Evolutionary conservation across 2,797 vertebrate genomes (phyloP).

Genomic region (Clarias pachynema): DNA sequence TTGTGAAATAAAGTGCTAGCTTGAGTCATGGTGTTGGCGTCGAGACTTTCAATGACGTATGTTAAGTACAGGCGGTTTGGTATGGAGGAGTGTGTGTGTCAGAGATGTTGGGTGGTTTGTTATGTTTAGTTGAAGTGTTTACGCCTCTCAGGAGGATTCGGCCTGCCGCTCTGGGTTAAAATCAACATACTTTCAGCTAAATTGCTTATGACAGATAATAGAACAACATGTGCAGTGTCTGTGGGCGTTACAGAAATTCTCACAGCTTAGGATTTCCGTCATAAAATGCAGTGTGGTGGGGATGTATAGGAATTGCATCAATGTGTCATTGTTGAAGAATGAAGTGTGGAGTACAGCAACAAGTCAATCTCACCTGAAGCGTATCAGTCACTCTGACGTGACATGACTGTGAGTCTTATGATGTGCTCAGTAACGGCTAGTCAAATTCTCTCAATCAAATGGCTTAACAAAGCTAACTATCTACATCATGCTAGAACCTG

Average conservation of each 20-base stretch:
- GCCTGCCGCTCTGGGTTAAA: slow-evolving; percentile 10
- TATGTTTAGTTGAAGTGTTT: slow-evolving; percentile 26
- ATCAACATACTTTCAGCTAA: slow-evolving; percentile 20
- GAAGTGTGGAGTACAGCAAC: not conserved
- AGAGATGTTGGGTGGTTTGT: not conserved
- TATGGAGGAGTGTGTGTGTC: slow-evolving; percentile 7
- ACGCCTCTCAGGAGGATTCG: slow-evolving; percentile 10
- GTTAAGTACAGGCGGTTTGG: not conserved
- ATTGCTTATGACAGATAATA: slow-evolving; percentile 16
- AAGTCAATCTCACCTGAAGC: not conserved
- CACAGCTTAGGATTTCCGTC: not conserved
- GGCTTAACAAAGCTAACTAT: too few species aligned
- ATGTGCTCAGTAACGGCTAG: not conserved
- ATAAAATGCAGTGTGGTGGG: not conserved
- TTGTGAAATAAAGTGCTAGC: slow-evolving; percentile 10
- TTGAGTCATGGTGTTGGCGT: slow-evolving; percentile 18
- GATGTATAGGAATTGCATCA: not conserved
- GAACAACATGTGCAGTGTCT: not conserved
- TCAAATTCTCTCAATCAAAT: not conserved
- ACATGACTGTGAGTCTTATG: not conserved
- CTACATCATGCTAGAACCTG: too few species aligned
- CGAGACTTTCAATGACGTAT: not conserved
- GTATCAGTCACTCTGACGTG: not conserved
- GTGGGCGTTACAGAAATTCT: not conserved
- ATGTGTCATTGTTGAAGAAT: not conserved